Percentiles rank a stretch among this genome's conserved stretches.
phyloP scores from a whole-genome alignment of 2,888 invertebrate species.

The Leptopilina drosophilae region DNA sequence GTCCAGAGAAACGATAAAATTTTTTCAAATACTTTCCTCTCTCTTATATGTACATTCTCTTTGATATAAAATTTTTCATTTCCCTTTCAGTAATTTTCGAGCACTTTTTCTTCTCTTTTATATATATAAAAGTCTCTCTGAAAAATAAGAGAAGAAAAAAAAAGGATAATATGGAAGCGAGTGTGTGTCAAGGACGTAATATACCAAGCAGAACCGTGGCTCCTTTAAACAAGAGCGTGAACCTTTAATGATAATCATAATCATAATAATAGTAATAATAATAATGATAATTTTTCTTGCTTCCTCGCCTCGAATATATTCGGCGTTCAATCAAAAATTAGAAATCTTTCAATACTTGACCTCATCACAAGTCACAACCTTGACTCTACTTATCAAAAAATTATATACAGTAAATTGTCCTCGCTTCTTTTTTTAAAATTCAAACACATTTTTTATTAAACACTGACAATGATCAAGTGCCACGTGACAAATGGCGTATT shows the following conservation, averaged over 20 bases:
- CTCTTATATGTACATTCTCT: too few relatives aligned
- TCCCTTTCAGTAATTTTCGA: not conserved
- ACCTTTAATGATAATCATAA: not conserved
- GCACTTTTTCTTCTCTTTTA: not conserved
- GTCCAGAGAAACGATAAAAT: too few relatives aligned
- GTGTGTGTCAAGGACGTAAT: constrained; percentile 63
- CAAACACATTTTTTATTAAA: too few relatives aligned
- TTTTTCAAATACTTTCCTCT: too few relatives aligned
- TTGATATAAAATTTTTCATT: too few relatives aligned
- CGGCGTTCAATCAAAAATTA: constrained; percentile 2
- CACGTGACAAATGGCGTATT: too few relatives aligned
- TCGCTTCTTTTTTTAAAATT: not conserved
- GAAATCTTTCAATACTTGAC: constrained; percentile 37
- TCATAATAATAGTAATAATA: too few relatives aligned
- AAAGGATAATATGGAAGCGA: not conserved
- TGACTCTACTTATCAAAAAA: constrained; percentile 36
- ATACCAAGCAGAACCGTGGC: constrained; percentile 55
- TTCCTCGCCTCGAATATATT: constrained; percentile 19
- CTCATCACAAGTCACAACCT: constrained; percentile 19
- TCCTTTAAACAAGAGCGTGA: constrained; percentile 39
- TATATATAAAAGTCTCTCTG: not conserved
- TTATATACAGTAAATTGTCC: not conserved
- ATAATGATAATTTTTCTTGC: constrained; percentile 19
- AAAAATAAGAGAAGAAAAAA: not conserved
- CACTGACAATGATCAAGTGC: too few relatives aligned